Percentiles rank a stretch among this genome's conserved stretches.
Evolutionary conservation across 1,140 invertebrate genomes (phyloP).

Genomic region (Solenopsis fugax): DNA sequence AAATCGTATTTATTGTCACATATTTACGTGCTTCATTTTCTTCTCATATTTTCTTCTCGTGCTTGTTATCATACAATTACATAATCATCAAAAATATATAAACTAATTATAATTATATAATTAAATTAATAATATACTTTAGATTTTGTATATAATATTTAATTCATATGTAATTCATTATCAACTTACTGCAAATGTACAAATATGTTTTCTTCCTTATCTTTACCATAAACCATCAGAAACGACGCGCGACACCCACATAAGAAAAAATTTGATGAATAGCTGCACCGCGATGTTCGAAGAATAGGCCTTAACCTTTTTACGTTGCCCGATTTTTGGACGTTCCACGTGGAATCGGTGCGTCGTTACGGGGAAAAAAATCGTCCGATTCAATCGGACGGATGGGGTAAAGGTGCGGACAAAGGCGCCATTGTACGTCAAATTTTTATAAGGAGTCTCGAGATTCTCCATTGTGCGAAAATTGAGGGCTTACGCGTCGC

Average conservation of each 20-base stretch:
- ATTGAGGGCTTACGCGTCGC: slow-evolving; percentile 80
- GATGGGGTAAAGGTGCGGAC: slow-evolving; percentile 81
- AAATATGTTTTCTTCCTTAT: neutral
- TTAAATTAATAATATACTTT: neutral
- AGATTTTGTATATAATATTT: neutral
- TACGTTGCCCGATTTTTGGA: slow-evolving; percentile 71
- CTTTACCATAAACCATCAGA: neutral
- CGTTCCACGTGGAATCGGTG: slow-evolving; percentile 77
- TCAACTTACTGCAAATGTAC: neutral
- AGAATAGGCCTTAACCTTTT: slow-evolving; percentile 73
- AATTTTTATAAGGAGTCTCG: slow-evolving; percentile 83
- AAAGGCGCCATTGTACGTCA: slow-evolving; percentile 80
- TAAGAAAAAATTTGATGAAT: slow-evolving; percentile 58
- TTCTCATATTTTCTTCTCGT: neutral
- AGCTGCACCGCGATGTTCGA: slow-evolving; percentile 42
- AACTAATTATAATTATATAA: neutral
- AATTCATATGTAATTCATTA: neutral
- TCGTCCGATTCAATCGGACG: slow-evolving; percentile 79
- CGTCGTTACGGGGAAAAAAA: slow-evolving; percentile 73
- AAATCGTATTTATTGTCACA: neutral
- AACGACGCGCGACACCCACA: neutral
- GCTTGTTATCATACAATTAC: neutral
- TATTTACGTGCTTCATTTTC: neutral
- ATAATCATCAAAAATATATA: neutral
- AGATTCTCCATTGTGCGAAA: slow-evolving; percentile 83